Percentiles rank a stretch among this genome's conserved stretches.
Conservation (phyloP, 1,140 invertebrate species). For the Lerema accius region DNA sequence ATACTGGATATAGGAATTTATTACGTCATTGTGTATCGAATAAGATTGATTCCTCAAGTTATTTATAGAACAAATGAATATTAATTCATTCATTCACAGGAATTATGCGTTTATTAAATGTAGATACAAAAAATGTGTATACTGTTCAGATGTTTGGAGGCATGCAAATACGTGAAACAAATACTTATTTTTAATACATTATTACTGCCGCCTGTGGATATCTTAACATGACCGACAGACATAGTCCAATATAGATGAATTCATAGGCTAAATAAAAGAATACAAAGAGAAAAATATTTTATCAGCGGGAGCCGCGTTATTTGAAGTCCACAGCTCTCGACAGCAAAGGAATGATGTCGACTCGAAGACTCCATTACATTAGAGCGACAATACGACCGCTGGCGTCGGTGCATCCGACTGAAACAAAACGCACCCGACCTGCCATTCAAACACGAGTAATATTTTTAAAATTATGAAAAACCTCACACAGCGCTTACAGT, state of each 20-base stretch:
- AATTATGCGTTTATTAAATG: too few relatives aligned
- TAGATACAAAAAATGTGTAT: too few relatives aligned
- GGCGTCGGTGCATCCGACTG: conserved; percentile 13
- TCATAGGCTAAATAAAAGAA: conserved; percentile 8
- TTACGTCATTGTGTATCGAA: too few relatives aligned
- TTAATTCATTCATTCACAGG: too few relatives aligned
- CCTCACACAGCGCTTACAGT: conserved; percentile 17
- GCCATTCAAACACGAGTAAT: conserved; percentile 11
- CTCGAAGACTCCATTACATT: conserved; percentile 31
- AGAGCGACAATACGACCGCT: conserved; percentile 22
- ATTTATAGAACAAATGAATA: too few relatives aligned
- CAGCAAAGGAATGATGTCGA: conserved; percentile 19
- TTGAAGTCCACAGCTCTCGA: background rate
- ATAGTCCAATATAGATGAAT: too few relatives aligned
- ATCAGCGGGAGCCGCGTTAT: background rate
- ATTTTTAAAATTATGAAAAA: conserved; percentile 30
- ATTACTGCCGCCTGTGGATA: too few relatives aligned
- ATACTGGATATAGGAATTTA: background rate
- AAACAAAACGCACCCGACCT: conserved; percentile 9
- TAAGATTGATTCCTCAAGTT: too few relatives aligned
- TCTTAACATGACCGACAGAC: too few relatives aligned
- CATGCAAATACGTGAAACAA: too few relatives aligned
- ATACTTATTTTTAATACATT: too few relatives aligned
- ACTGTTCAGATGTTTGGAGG: too few relatives aligned
- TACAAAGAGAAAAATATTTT: background rate